Base-by-base conservation (phyloP, 2,888 invertebrate species). In the Allophyes oxyacanthae region DNA sequence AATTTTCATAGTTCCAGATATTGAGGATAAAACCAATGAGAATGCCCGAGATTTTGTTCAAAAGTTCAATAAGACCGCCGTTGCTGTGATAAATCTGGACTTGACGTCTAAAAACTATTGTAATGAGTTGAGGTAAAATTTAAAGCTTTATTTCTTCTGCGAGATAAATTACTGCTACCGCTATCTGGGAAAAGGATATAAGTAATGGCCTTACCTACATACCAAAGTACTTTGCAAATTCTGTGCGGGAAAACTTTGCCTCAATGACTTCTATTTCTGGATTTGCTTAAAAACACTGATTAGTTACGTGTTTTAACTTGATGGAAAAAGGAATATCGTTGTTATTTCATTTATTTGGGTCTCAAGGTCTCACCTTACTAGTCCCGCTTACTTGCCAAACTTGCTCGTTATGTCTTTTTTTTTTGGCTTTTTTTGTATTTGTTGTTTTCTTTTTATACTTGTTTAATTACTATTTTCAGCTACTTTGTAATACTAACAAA, bases 81-180 rank as follows among this genome's bases (percentile, higher is more conserved):
- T 62, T 56, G 61, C 79, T 28, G 81, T 84, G 14, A 68, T 81
- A 43, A 87, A 87, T 75, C 77, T 89, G 42, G 86, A 88, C 66
- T 51, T 81, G 55, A 70, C 73, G 36, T 82, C 86, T 7, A 78
- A 84, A 52, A 81, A 81, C 33, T 69, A 75, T 58, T 86, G 84
- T 52, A 61, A 59, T 25, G 80, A 83, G 37, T 58, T 88, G n/a
- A 83, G 80, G 86, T 87, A 71, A 69, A 72, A 72, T 45, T 65
- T 53, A 57, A 57, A 60, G 38, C 59, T 53, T 62, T 41, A 56
- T 54, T 20, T 62, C 45, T 54, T 40, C 3, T 14, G 6, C 2
- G 10, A 48, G 30, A 51, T 51, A 63, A 62, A 62, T 64, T 56
- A 64, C 40, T 41, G 14, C 20, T 32, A 8, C 7, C 10, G 37